Evolutionary conservation across 2,888 invertebrate genomes (phyloP), one percentile per base, ranked within the genome.

Genomic region (Sepioteuthis lessoniana): DNA sequence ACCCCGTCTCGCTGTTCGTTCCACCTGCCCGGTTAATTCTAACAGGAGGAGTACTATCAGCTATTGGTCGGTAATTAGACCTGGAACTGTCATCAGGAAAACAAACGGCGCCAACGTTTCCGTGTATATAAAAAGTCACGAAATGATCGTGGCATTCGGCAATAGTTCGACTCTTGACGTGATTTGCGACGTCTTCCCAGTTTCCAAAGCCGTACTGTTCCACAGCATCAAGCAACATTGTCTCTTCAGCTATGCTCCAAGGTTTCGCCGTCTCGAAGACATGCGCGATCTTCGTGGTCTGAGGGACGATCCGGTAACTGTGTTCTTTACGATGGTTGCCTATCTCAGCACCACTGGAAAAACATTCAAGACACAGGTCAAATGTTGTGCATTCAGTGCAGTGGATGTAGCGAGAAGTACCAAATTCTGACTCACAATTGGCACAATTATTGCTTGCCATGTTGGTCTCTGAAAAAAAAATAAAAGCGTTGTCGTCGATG

Each of bases 191-290:
- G 97, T 99, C 98, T 97, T 99, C 98, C 99, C 99, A 99, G 97
- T 99, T 99, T 60, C 99, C 99, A 97, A 99, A 99, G 1, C 99
- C 99, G 97, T 98, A 99, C 96, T 98, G 98, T 97, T 99, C 99
- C 95, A 99, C 99, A 0, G 99, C 99, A 97, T 99, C 99, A 95
- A 99, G 97, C 95, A 99, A 97, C 96, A 98, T 98, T 91, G 99
- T 98, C 97, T 99, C 99, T 97, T 99, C 99, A 95, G 98, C 98
- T 0, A 99, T 98, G 94, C 98, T 98, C 99, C 99, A 99, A 93
- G 96, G 95, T 93, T 95, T 95, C 90, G 95, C 94, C 93, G 95
- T 95, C 90, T 96, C 96, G 95, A 96, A 96, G 92, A 96, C 96
- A 91, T 91, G 38, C 42, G 46, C 91, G 25, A 46, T 91, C 46